These are phyloP conservation scores for Pygocentrus nattereri DNA, from an alignment of 2,797 vertebrate species.

Conservation along the genomic window DNA sequence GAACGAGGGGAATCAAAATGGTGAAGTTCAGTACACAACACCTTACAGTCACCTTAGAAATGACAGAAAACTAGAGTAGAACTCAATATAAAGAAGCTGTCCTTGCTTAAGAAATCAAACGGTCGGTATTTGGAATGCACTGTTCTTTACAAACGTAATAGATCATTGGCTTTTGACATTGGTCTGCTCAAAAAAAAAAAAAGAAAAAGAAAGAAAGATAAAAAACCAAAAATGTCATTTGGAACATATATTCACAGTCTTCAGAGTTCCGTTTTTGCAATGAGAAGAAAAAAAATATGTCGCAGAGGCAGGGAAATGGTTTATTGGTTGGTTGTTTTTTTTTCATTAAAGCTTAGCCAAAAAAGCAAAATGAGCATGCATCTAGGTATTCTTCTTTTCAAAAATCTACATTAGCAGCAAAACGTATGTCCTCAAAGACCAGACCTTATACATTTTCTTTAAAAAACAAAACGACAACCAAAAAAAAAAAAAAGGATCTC, in stretches of 20 bases:
- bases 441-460: constrained; percentile 85
- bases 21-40: constrained; percentile 80
- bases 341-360: constrained; percentile 91
- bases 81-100: constrained; percentile 77
- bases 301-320: constrained; percentile 86
- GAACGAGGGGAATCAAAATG: constrained; percentile 71
- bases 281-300: constrained; percentile 80
- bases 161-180: constrained; percentile 89
- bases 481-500: constrained; percentile 72
- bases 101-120: constrained; percentile 84
- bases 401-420: constrained; percentile 92
- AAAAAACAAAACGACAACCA: constrained; percentile 69
- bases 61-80: constrained; percentile 75
- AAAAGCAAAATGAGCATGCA: constrained; percentile 90
- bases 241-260: constrained; percentile 97
- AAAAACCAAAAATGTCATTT: constrained; percentile 85
- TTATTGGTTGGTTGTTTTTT: constrained; percentile 81
- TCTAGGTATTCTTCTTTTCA: constrained; percentile 85
- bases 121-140: constrained; percentile 88
- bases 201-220: constrained; percentile 65
- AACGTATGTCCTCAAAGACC: constrained; percentile 91
- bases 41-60: constrained; percentile 82
- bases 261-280: constrained; percentile 97
- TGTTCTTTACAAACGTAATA: constrained; percentile 88
- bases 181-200: constrained; percentile 80